A percentile compares a stretch with the other conserved stretches of the same genome.
phyloP scores from a whole-genome alignment of 1,140 invertebrate species.

The Hypothenemus hampei region DNA sequence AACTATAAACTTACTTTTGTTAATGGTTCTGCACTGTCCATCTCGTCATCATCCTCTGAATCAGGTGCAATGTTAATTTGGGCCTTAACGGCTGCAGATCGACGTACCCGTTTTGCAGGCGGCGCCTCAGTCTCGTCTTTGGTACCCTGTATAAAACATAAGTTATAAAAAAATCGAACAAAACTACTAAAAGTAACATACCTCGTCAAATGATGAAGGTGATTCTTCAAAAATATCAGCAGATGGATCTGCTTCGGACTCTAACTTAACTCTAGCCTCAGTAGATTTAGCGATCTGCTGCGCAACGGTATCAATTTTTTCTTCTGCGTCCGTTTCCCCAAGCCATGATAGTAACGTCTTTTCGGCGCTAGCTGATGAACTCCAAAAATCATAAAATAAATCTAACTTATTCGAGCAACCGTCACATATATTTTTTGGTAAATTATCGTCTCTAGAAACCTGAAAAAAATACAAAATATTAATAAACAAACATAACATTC shows the following conservation, averaged over 20 bases:
- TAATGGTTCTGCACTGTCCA: conserved; percentile 25
- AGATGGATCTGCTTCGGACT: conserved; percentile 29
- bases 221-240: conserved; percentile 15
- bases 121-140: conserved; percentile 35
- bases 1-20: conserved; percentile 26
- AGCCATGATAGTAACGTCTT: conserved; percentile 55
- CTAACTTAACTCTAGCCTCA: conserved; percentile 36
- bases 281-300: conserved; percentile 29
- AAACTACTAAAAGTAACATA: not conserved
- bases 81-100: conserved; percentile 36
- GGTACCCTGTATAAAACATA: conserved; percentile 10
- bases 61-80: conserved; percentile 28
- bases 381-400: conserved; percentile 56
- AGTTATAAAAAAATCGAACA: not conserved
- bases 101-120: conserved; percentile 32
- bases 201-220: no score
- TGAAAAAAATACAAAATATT: conserved; percentile 39
- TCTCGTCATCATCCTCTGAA: conserved; percentile 30
- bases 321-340: conserved; percentile 44
- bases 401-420: conserved; percentile 57
- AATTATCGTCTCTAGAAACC: conserved; percentile 53
- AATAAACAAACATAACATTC: not conserved
- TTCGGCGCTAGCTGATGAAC: conserved; percentile 52
- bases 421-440: conserved; percentile 59
- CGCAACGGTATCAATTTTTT: conserved; percentile 22